Percentiles rank a stretch among this genome's conserved stretches.
These are phyloP conservation scores for Sitobion miscanthi DNA, from an alignment of 1,140 invertebrate genomes.

Conservation along the genomic window DNA sequence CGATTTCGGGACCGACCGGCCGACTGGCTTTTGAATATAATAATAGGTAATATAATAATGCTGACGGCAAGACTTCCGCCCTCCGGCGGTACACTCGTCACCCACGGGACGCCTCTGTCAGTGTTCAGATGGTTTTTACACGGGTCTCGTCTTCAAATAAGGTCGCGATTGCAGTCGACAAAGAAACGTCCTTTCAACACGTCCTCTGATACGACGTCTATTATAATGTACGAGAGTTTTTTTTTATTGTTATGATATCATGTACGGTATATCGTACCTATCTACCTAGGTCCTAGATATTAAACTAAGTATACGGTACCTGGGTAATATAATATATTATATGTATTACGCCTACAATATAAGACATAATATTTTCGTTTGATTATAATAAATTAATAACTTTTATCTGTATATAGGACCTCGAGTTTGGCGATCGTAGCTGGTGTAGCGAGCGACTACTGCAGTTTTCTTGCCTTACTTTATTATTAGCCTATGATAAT, in stretches of 20 bases:
- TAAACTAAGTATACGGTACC: too few species aligned
- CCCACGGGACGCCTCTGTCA: not conserved
- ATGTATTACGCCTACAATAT: too few species aligned
- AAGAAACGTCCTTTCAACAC: not conserved
- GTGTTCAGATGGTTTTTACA: not conserved
- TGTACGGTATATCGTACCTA: too few species aligned
- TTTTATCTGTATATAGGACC: too few species aligned
- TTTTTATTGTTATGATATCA: not conserved
- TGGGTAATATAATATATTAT: too few species aligned
- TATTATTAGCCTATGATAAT: too few species aligned
- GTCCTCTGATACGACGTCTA: not conserved
- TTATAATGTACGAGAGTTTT: not conserved
- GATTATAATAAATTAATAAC: too few species aligned
- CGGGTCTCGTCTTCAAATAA: not conserved
- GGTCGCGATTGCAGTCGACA: not conserved
- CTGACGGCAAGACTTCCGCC: not conserved
- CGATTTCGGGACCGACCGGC: not conserved
- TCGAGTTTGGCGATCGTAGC: too few species aligned
- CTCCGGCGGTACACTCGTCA: not conserved
- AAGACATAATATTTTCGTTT: too few species aligned
- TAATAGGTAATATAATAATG: not conserved
- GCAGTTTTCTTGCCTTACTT: too few species aligned
- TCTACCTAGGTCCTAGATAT: too few species aligned
- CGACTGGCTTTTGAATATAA: not conserved
- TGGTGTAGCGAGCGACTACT: too few species aligned